Base-by-base conservation (phyloP, 2,113 vertebrate genomes). In the Psilopogon haemacephalus region DNA sequence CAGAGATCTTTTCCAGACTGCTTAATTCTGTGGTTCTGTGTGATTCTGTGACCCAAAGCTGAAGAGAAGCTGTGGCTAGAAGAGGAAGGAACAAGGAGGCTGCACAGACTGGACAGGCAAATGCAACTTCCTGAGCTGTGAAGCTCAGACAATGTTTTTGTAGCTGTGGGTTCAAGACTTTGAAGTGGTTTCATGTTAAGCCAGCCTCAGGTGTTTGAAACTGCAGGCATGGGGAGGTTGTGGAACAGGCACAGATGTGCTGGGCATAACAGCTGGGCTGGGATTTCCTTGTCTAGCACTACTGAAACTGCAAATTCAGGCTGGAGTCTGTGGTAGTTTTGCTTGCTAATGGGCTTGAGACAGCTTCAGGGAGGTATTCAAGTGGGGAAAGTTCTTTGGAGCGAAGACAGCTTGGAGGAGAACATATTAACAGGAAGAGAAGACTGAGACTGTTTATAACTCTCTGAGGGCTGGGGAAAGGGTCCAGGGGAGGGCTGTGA, bases 231-330 rank as follows among this genome's bases (percentile, higher is more conserved):
- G 19, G 38, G 60, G 74, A 77, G 17, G 42, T 56, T 72, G 69
- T 23, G 38, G 44, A 42, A 6, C n/a, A 84, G 65, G 15, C 42
- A 37, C 2, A 72, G 35, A 24, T 71, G 28, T 27, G 12, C 77
- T 52, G 5, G 20, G 13, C 19, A 15, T 71, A 81, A 68, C 40
- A 63, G 26, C 5, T 69, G 32, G 40, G 2, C 63, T 83, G 32
- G 72, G 55, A 59, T 76, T 73, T 88, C 3, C 1, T 30, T 55
- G 70, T 48, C 52, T 71, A 4, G 32, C 84, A 42, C 52, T 87
- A 38, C 17, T 35, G 37, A 37, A 78, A 64, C 26, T 0, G 0
- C 63, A 81, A 64, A 4, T 69, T 88, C 0, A 3, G 20, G 9
- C 54, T 77, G 63, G 62, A 86, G 40, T 62, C 30, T 6, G 11